Percentiles rank a stretch among this genome's conserved stretches.
These are phyloP conservation scores for Andricus grossulariae DNA, from an alignment of 1,140 invertebrate genomes.

Conservation along the genomic window DNA sequence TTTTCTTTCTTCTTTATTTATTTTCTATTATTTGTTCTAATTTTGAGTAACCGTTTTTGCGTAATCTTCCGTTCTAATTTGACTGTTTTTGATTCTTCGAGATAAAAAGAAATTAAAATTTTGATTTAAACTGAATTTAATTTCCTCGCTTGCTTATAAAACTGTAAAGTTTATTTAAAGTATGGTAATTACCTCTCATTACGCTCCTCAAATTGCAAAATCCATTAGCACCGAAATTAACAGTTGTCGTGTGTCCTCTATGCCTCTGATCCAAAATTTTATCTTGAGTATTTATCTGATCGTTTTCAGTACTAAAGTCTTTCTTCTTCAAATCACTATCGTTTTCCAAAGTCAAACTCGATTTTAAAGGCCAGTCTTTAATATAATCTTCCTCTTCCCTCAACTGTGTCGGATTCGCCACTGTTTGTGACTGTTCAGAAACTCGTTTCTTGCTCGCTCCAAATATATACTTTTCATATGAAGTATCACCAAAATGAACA, in stretches of 20 bases:
- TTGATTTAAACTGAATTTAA: too few species aligned
- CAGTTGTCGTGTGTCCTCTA: conserved; percentile 55
- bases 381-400: conserved; percentile 13
- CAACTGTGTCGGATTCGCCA: not conserved
- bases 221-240: conserved; percentile 55
- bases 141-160: too few species aligned
- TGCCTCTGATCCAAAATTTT: conserved; percentile 41
- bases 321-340: conserved; percentile 30
- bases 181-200: conserved; percentile 41
- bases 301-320: conserved; percentile 31
- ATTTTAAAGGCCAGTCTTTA: conserved; percentile 22
- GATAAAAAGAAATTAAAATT: too few species aligned
- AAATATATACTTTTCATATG: conserved; percentile 72
- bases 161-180: conserved; percentile 3
- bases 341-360: conserved; percentile 14
- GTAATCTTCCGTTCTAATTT: too few species aligned
- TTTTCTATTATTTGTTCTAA: too few species aligned
- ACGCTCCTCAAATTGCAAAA: conserved; percentile 44
- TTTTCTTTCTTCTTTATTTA: too few species aligned
- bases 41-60: too few species aligned
- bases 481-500: conserved; percentile 76
- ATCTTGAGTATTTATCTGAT: conserved; percentile 38
- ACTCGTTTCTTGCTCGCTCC: conserved; percentile 41
- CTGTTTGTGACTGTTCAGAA: not conserved
- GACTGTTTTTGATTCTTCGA: too few species aligned